phyloP scores from a whole-genome alignment of 2,113 vertebrate species.

The Malaclemys terrapin region DNA sequence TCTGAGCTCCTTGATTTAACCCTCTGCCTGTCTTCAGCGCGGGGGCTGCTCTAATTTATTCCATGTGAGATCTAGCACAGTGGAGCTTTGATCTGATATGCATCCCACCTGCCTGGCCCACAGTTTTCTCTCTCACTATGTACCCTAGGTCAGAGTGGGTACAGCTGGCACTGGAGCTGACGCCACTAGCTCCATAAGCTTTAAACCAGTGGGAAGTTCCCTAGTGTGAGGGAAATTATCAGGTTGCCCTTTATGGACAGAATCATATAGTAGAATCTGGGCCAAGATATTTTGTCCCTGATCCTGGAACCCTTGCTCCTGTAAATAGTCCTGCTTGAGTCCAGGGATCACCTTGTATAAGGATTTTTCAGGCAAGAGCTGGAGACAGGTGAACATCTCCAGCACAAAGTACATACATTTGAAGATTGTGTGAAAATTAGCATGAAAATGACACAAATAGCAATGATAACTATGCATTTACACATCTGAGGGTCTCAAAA shows the following conservation, averaged over 20 bases:
- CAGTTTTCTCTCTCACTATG: not conserved
- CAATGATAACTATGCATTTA: not conserved
- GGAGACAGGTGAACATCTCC: not conserved
- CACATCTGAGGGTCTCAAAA: constrained; percentile 25
- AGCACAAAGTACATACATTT: not conserved
- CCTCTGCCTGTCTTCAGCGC: not conserved
- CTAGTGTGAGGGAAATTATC: not conserved
- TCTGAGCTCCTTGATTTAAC: not conserved
- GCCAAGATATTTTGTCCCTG: accelerated
- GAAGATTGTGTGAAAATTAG: not conserved
- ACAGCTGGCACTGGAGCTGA: not conserved
- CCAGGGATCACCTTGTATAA: not conserved
- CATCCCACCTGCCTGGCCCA: not conserved
- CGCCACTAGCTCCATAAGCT: not conserved
- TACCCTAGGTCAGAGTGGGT: not conserved
- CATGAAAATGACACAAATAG: constrained; percentile 1
- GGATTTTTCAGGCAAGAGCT: not conserved
- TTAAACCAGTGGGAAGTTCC: not conserved
- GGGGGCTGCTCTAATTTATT: not conserved
- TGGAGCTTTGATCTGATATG: not conserved
- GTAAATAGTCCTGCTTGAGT: not conserved
- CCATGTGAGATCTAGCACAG: not conserved
- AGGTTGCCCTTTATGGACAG: not conserved
- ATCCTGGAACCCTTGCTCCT: not conserved
- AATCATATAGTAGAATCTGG: not conserved